Percentiles rank a stretch among this genome's conserved stretches.
These are phyloP conservation scores for Enteromius fasciolatus DNA, from an alignment of 2,797 vertebrate species.

Conservation along the genomic window DNA sequence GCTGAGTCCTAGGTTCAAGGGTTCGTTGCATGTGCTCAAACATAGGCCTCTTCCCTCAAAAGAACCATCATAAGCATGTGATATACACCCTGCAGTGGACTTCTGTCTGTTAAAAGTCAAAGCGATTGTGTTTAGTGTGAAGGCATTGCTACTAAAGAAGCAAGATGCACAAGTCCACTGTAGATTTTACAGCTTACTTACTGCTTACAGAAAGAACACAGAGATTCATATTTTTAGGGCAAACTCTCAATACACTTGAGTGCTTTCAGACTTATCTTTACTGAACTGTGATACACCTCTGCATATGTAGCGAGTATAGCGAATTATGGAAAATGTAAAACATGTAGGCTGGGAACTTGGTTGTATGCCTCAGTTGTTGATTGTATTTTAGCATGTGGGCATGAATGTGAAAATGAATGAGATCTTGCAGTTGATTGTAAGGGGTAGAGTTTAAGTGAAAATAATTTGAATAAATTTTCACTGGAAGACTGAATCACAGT, in stretches of 20 bases:
- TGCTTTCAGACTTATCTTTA: not conserved
- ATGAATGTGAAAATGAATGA: not conserved
- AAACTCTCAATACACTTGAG: not conserved
- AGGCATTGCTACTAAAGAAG: not conserved
- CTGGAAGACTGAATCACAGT: too few relatives aligned
- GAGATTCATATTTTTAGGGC: not conserved
- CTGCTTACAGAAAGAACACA: not conserved
- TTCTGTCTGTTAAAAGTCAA: not conserved
- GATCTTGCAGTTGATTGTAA: not conserved
- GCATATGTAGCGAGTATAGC: too few relatives aligned
- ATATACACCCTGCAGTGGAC: not conserved
- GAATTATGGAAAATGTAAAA: not conserved
- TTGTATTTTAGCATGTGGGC: not conserved
- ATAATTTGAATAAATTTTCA: not conserved
- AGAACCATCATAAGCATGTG: constrained; percentile 10
- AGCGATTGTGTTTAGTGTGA: constrained; percentile 14
- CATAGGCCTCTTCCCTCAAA: not conserved
- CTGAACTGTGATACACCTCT: not conserved
- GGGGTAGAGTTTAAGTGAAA: not conserved
- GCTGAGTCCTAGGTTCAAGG: constrained; percentile 18
- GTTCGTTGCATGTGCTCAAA: constrained; percentile 9
- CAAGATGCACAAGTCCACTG: not conserved
- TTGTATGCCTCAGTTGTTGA: not conserved
- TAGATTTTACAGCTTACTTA: not conserved
- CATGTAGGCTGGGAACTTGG: not conserved